Base-by-base conservation (phyloP, 2,797 vertebrate genomes). In the Bradypodion pumilum region DNA sequence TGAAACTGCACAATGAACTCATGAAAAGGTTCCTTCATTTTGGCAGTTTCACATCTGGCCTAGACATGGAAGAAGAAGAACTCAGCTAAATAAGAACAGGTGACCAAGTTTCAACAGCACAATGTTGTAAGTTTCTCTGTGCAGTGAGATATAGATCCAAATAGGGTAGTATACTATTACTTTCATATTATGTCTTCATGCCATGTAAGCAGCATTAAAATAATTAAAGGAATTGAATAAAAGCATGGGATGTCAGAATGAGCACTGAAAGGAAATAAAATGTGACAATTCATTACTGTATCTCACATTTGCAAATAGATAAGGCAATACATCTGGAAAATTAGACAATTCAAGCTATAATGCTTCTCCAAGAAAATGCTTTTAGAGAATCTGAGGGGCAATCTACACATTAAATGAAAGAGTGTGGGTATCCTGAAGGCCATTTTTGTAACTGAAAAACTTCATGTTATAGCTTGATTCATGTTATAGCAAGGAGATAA, bases 201-300 rank as follows among this genome's bases (percentile, higher is more conserved):
- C 81, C 86, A 90, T 87, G 87, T 87, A 86, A 92, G 81, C 81
- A 86, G 80, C 73, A 92, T 86, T 4, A 92, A 92, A 91, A 88
- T 86, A 92, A 78, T 85, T 49, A 74, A 88, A 82, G 0, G 2
- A 84, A 49, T 25, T 78, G 77, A 42, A 87, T 76, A 90, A 89
- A 88, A 40, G 23, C 56, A 56, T 82, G 85, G 59, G 81, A 63
- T 83, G 79, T 73, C 85, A 85, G 75, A 83, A 68, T 44, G 91
- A 89, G 91, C 85, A 84, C 49, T n/a, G n/a, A 89, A 56, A 25
- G 29, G 29, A 73, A 65, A 63, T 12, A 37, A 86, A 79, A 74
- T 65, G 85, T 87, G 87, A 80, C 16, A 87, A 89, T 91, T 80
- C 35, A 80, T 82, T 85, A n/a, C n/a, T n/a, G n/a, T n/a, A 88